Percentiles rank a stretch among this genome's conserved stretches.
These are phyloP conservation scores for Neodontobutis hainanensis DNA, from an alignment of 2,113 vertebrate genomes.

Conservation along the genomic window DNA sequence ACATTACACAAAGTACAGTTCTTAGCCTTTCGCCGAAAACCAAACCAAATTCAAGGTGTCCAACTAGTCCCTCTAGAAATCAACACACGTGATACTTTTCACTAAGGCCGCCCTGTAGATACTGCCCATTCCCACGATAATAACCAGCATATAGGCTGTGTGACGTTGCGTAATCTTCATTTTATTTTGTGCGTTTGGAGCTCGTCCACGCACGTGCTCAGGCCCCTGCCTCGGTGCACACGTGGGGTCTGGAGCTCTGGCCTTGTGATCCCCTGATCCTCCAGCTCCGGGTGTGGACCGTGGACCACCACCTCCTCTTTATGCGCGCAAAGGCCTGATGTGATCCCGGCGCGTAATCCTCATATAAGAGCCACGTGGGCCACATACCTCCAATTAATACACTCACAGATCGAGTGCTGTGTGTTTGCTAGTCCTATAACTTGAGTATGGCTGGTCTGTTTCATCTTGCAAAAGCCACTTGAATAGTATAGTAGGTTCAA, in stretches of 20 bases:
- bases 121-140: constrained; percentile 9
- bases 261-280: constrained; percentile 64
- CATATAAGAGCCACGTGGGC: constrained; percentile 44
- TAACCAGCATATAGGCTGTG: constrained; percentile 13
- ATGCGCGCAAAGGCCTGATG: constrained; percentile 38
- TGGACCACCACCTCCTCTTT: constrained; percentile 55
- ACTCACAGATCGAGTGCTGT: not conserved
- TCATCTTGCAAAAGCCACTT: too few relatives aligned
- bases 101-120: not conserved
- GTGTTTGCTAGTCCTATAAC: not conserved
- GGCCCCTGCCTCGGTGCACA: constrained; percentile 44
- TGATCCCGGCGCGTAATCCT: constrained; percentile 47
- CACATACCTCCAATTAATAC: constrained; percentile 2
- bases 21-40: not conserved
- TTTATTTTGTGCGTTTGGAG: constrained; percentile 1
- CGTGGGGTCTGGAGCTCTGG: constrained; percentile 64
- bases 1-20: not conserved
- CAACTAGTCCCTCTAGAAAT: not conserved
- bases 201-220: constrained; percentile 1
- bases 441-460: not conserved
- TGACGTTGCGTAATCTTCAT: constrained; percentile 22
- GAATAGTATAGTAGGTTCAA: too few relatives aligned
- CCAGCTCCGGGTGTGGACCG: constrained; percentile 54
- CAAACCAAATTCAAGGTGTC: not conserved
- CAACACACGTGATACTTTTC: too few relatives aligned